Evolutionary conservation across 2,797 vertebrate genomes (phyloP).

Genomic region (Alauda arvensis): DNA sequence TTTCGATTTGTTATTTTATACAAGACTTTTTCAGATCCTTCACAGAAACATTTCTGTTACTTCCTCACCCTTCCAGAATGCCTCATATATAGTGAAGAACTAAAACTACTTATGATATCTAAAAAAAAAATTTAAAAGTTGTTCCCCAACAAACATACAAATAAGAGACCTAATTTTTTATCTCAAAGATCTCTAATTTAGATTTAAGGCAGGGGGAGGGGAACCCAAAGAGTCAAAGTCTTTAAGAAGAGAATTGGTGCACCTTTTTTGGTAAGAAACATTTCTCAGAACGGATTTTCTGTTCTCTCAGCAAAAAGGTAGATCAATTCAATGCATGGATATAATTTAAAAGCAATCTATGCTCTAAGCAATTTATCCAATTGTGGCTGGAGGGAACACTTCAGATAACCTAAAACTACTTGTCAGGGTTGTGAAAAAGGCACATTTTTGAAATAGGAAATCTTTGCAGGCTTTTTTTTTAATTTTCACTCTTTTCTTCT

Average conservation of each 20-base stretch:
- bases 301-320: constrained; percentile 19
- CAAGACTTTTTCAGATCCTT: neutral
- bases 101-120: neutral
- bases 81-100: neutral
- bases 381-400: neutral
- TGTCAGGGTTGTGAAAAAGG: neutral
- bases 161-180: neutral
- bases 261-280: neutral
- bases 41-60: neutral
- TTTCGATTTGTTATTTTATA: neutral
- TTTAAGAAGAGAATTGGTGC: neutral
- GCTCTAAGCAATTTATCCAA: neutral
- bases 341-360: constrained; percentile 16
- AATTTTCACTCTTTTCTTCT: neutral
- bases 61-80: neutral
- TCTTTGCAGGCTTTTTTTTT: neutral
- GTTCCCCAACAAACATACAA: neutral
- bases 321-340: neutral
- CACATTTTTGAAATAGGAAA: neutral
- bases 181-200: neutral
- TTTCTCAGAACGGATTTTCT: constrained; percentile 2
- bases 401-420: neutral
- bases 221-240: neutral
- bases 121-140: neutral
- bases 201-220: neutral